Conservation (phyloP, 2,888 invertebrate species). For the Patella depressa region DNA sequence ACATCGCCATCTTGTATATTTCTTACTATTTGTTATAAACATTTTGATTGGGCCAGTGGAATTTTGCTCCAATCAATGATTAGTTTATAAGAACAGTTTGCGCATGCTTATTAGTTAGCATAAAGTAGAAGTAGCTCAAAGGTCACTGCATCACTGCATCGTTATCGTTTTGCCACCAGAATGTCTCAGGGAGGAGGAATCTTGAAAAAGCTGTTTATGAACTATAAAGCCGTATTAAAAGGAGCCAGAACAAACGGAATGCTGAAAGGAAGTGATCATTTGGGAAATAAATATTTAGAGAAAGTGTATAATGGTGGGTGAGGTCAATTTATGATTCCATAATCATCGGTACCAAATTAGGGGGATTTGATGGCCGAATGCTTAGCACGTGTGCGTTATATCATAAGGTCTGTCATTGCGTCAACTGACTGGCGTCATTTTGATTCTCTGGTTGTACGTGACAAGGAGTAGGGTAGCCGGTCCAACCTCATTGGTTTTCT, state of each 20-base stretch:
- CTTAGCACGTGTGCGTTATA: neutral
- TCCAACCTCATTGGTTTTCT: neutral
- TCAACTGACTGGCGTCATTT: no score
- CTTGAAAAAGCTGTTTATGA: conserved; percentile 19
- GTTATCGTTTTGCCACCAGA: neutral
- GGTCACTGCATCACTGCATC: neutral
- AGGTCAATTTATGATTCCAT: neutral
- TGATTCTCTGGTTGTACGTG: no score
- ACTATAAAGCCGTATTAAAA: conserved; percentile 32
- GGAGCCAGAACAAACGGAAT: conserved; percentile 22
- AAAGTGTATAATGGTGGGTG: conserved; percentile 12
- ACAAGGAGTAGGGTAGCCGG: neutral
- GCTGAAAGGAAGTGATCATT: conserved; percentile 40
- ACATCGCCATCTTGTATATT: no score
- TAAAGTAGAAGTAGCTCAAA: neutral
- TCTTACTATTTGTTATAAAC: neutral
- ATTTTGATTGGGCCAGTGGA: neutral
- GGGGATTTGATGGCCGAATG: neutral
- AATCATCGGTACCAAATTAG: neutral
- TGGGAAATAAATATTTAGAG: conserved; percentile 44
- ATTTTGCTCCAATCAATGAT: neutral
- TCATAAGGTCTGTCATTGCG: no score
- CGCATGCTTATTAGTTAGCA: neutral
- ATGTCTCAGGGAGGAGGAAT: conserved; percentile 20
- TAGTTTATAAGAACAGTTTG: neutral